Base-by-base conservation (phyloP, 2,888 invertebrate species). In the Epirrhoe tristata region DNA sequence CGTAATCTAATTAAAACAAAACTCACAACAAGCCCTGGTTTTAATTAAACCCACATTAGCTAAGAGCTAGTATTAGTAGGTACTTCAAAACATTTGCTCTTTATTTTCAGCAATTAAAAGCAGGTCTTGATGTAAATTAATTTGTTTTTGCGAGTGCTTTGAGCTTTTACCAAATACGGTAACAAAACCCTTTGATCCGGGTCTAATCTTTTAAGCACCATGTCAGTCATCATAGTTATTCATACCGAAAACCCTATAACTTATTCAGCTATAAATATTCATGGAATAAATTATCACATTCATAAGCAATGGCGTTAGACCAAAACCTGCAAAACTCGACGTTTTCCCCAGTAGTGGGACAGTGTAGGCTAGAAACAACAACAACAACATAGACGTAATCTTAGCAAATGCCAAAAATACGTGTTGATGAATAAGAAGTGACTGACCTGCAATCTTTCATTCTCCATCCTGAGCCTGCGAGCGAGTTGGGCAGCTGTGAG, bases 391-490 rank as follows among this genome's bases (percentile, higher is more conserved):
- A 12, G 12, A 43, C 12, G 12, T 43, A 43, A 12, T 39, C 12
- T 39, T 39, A 39, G 10, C 7, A 4, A 43, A 43, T 43, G 39
- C 12, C 3, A 43, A 12, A 43, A 43, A 46, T 31, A 46, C 31
- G 34, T 34, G 7, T 7, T 31, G 3, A 8, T 14, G 16, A 53
- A 32, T 48, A 0, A 50, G 57, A 53, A 5, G 14, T n/a, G 24
- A 10, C n/a, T 63, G 63, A 91, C 93, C 91, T 88, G 93, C 69
- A 97, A 93, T 66, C 96, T 95, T 84, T 97, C 97, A 86, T 97
- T 97, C 82, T 97, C 97, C 74, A 95, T 90, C 63, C 96, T 94
- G 67, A 97, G 92, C 66, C 96, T 90, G 58, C 96, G 93, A 7
- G 95, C 94, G 65, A 94, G 91, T 71, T 95, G 94, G 5, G 94